Evolutionary conservation across 2,113 vertebrate genomes (phyloP).

Genomic region (Atherinomorus stipes): DNA sequence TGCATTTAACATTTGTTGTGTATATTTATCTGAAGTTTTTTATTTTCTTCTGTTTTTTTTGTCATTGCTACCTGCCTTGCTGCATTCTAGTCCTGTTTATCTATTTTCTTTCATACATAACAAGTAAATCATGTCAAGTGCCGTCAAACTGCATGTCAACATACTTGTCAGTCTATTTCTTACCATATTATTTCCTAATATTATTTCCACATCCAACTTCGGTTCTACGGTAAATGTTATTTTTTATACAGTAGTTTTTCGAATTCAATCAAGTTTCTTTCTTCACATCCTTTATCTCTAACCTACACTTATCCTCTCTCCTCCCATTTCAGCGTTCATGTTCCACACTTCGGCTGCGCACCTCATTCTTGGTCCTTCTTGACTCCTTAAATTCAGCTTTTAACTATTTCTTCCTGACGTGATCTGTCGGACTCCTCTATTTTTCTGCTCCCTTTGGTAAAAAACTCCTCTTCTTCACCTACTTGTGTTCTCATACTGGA

Average conservation of each 20-base stretch:
- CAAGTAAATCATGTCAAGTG: background rate
- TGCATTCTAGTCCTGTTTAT: background rate
- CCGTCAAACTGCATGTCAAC: background rate
- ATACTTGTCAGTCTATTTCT: background rate
- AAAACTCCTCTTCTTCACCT: background rate
- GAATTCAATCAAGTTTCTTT: conserved; percentile 8
- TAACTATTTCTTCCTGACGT: conserved; percentile 6
- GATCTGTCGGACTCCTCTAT: no score
- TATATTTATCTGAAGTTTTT: no score
- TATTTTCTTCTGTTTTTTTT: no score
- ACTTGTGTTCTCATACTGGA: background rate
- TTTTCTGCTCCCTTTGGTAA: background rate
- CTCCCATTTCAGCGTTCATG: conserved; percentile 19
- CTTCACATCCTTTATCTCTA: conserved; percentile 26
- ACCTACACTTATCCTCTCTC: conserved; percentile 16
- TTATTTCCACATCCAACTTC: conserved; percentile 10
- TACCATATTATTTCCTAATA: background rate
- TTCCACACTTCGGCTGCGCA: background rate
- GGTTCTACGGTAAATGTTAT: conserved; percentile 9
- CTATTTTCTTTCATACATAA: background rate
- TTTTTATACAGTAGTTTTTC: conserved; percentile 11
- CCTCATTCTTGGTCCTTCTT: background rate
- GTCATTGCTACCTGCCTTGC: background rate
- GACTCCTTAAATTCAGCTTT: conserved; percentile 8
- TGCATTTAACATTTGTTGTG: no score